A percentile compares a stretch with the other conserved stretches of the same genome.
Evolutionary conservation across 1,140 invertebrate species (phyloP).

Genomic region (Octopus bimaculoides): DNA sequence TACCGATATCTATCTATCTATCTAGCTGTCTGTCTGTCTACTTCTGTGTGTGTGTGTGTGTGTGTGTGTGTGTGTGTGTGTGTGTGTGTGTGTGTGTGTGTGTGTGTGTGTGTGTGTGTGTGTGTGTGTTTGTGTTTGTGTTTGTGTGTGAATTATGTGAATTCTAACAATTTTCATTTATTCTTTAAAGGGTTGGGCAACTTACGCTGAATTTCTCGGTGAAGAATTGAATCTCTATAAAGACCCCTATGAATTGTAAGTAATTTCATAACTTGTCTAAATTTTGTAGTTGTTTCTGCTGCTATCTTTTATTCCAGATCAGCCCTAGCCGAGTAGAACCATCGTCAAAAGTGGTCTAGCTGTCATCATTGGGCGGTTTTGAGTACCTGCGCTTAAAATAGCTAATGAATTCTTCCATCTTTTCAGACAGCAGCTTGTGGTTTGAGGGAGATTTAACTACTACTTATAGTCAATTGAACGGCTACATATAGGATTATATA

Average conservation of each 20-base stretch:
- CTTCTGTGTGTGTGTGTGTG: not conserved
- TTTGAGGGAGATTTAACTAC: no score
- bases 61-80: not conserved
- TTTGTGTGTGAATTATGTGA: not conserved
- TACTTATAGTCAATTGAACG: no score
- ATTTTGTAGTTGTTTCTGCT: no score
- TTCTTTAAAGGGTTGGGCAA: conserved; percentile 47
- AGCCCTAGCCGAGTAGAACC: no score
- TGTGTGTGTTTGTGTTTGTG: conserved; percentile 9
- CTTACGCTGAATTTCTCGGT: conserved; percentile 57
- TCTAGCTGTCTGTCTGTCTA: not conserved
- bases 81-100: not conserved
- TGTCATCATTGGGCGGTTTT: no score
- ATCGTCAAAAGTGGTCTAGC: no score
- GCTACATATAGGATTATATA: no score
- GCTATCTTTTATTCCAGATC: no score
- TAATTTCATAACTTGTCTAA: not conserved
- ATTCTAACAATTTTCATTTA: not conserved
- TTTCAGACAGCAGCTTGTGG: no score
- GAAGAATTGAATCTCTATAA: conserved; percentile 54
- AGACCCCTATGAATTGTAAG: conserved; percentile 34
- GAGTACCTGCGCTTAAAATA: no score
- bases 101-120: not conserved
- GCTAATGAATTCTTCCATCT: no score
- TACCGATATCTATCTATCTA: no score